Base-by-base conservation (phyloP, 1,140 invertebrate genomes). In the Melanaphis sacchari region DNA sequence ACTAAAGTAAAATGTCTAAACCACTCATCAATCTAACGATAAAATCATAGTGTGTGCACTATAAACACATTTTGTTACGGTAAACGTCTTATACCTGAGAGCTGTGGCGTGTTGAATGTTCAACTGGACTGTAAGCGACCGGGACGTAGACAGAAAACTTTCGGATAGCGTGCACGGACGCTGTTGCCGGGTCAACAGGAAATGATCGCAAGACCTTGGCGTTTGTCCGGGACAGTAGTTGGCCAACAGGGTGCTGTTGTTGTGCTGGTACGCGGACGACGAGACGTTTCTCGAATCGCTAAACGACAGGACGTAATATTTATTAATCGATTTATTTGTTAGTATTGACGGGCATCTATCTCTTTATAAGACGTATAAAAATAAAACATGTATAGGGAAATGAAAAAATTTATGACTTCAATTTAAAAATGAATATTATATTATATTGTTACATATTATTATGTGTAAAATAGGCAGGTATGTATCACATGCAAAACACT, bases 101-200 rank as follows among this genome's bases (percentile, higher is more conserved):
- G 97, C 97, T 0, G 98, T 98, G n/a, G 97, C 97, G 95, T 98
- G 97, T 38, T 97, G 96, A 94, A 98, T 96, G 94, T 96, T 96
- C 93, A 98, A 95, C 95, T 98, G 97, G 87, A 98, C 95, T 2
- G 97, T 98, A 93, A 98, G 96, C 82, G 97, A 97, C 94, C 97
- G 97, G 76, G 97, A 97, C 89, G 96, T 97, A 0, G 98, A 98
- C 6, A 98, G 96, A 94, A 97, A 98, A 95, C 97, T 98, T 94
- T 98, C 98, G 1, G 97, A 96, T 3, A 97, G 96, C 4, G 97
- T 97, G 94, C 98, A 98, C 0, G 97, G 97, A 93, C 97, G 95
- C 24, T 96, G 95, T 22, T 95, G 95, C 94, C 96, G 96, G 36
- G 96, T 95, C 52, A 97, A 95, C 81, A 97, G 96, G 24, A 96